Conservation (phyloP, 2,797 vertebrate genomes). For the Halcyon smyrnensis region DNA sequence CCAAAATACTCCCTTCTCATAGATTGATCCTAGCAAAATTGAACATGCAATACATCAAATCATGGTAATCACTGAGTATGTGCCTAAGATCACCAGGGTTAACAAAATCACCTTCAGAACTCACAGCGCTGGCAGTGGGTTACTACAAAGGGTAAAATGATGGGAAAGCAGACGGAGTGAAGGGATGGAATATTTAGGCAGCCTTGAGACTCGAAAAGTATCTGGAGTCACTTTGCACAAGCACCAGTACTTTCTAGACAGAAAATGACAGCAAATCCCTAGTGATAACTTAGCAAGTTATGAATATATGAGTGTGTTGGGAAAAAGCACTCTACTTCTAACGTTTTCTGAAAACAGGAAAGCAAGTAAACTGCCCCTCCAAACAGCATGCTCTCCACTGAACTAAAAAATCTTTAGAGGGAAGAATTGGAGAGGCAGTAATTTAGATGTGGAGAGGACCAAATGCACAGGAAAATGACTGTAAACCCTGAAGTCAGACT, state of each 20-base stretch:
- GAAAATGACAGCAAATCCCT: background rate
- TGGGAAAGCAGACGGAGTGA: background rate
- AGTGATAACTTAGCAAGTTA: background rate
- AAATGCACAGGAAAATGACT: background rate
- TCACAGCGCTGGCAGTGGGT: background rate
- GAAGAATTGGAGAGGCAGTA: background rate
- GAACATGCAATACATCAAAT: background rate
- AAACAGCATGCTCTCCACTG: background rate
- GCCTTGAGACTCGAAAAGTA: background rate
- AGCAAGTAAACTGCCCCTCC: background rate
- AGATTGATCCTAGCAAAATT: background rate
- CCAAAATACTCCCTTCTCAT: background rate
- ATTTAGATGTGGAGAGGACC: background rate
- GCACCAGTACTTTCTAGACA: background rate
- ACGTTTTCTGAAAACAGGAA: background rate
- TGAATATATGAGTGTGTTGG: background rate
- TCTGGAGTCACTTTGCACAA: background rate
- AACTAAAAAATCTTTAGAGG: background rate
- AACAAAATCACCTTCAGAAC: constrained; percentile 14
- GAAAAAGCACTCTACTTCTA: background rate
- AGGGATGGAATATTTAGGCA: background rate
- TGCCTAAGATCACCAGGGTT: background rate
- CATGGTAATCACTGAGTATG: background rate
- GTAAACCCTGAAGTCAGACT: background rate
- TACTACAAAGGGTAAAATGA: background rate